Evolutionary conservation across 2,888 invertebrate species (phyloP), one percentile per base, ranked within the genome.

Genomic region (Tenthredo amoena): DNA sequence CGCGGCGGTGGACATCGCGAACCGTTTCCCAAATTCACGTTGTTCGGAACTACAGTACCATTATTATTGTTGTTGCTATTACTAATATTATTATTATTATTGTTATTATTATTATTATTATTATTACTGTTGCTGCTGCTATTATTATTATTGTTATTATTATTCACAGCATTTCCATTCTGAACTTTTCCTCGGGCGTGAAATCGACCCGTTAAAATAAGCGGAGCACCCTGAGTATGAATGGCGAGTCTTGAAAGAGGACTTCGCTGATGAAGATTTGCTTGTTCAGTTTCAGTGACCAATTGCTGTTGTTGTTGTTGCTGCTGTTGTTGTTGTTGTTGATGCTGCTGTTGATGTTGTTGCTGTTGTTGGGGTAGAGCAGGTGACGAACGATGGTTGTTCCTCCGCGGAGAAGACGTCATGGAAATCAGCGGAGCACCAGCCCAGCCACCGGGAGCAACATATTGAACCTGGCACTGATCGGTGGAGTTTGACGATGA

Each of bases 181-280:
- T 91, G 91, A 37, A 88, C 93, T 91, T 95, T 95, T 91, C 94
- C 93, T 88, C 94, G 94, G 87, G 91, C 92, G 91, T 94, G 95
- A 92, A 95, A 96, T 89, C 96, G 94, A 89, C 96, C 95, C 89
- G 97, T 94, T 86, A 97, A 95, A 88, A 98, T 97, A 87, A 98
- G 94, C n/a, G 98, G 98, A 72, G 96, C 97, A 71, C 98, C 98
- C 92, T 97, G 97, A 6, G 97, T 97, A 93, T 98, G 97, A 91
- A 97, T 96, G 18, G 97, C 97, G 87, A 98, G 94, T 89, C 97
- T 96, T 12, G 97, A 96, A 87, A 97, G 95, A 71, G 96, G 95
- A 88, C 95, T 92, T 40, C 91, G 94, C 85, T 90, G 91, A 84
- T 91, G 91, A 85, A 90, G 86, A 87, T 85, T 47, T 82, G 85